Evolutionary conservation across 2,113 vertebrate species (phyloP).

Genomic region (Thinocorus orbignyianus): DNA sequence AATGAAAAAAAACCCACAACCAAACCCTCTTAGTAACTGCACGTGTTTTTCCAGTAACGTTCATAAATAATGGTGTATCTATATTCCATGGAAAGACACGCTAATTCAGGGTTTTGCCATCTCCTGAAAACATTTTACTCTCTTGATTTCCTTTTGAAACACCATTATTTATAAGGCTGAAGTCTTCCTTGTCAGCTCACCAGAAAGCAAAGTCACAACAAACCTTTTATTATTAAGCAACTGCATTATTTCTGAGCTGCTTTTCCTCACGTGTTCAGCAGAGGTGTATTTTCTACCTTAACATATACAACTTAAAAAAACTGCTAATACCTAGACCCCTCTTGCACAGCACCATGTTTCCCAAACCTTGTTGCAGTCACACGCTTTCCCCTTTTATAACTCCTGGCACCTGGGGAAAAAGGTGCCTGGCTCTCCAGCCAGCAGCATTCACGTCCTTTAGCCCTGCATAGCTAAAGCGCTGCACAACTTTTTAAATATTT

Average conservation of each 20-base stretch:
- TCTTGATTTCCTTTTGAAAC: constrained; percentile 41
- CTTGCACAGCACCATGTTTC: not conserved
- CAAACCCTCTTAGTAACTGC: not conserved
- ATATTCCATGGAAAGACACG: not conserved
- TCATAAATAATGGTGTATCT: not conserved
- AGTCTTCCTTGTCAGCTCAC: constrained; percentile 22
- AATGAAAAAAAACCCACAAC: not conserved
- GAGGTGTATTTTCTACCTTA: not conserved
- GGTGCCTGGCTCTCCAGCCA: not conserved
- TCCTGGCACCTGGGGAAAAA: not conserved
- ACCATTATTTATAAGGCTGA: constrained; percentile 15
- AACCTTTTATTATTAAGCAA: not conserved
- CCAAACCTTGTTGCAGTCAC: not conserved
- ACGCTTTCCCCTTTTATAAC: not conserved
- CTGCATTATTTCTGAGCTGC: not conserved
- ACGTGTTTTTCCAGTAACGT: not conserved
- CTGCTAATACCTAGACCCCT: not conserved
- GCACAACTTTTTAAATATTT: constrained; percentile 70
- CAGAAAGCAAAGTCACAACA: not conserved
- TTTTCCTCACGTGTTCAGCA: not conserved
- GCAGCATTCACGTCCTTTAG: not conserved
- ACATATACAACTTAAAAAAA: not conserved
- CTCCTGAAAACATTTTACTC: constrained; percentile 34
- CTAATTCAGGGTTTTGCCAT: not conserved
- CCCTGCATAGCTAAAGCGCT: constrained; percentile 33